Base-by-base conservation (phyloP, 1,140 invertebrate genomes). In the Limonius californicus region DNA sequence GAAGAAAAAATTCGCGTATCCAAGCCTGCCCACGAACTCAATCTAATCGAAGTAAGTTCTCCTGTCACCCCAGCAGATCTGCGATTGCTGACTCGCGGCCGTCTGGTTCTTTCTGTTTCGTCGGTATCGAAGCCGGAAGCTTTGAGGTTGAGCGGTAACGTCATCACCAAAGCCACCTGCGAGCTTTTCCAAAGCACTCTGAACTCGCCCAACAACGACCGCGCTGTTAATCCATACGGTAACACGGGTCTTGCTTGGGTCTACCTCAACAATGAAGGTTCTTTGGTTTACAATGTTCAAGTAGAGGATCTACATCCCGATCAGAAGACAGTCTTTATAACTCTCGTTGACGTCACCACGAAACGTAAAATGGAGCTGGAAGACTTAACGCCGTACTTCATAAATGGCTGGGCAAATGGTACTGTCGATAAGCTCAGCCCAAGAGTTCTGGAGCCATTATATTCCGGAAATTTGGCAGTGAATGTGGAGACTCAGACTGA, bases 181-280 rank as follows among this genome's bases (percentile, higher is more conserved):
- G 91, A 94, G 74, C 81, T 93, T 42, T 92, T 90, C 73, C 89
- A 92, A 66, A 82, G 87, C 0, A 74, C 86, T 0, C 71, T 91
- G 7, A 78, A 82, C 45, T 62, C 83, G 59, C 23, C 43, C 61
- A 70, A 79, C 69, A 77, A 83, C 59, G 66, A 74, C 3, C 70
- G 82, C 15, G 75, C 77, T 16, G 61, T 72, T 0, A 75, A 78
- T n/a, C 70, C 73, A 2, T 72, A 77, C 9, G 71, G 72, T 2
- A 75, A 74, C 0, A 74, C 76, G 6, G 90, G 89, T 7, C 66
- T 91, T n/a, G 89, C 89, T 1, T 89, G 90, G 86, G 78, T 89
- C 14, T 92, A 89, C 65, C 79, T 92, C 6, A 88, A 90, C 63
- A 85, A 84, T 43, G 85, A 87, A 55, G 89, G 90, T 0, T 85